phyloP scores from a whole-genome alignment of 2,797 vertebrate genomes.

The Phataginus tricuspis region DNA sequence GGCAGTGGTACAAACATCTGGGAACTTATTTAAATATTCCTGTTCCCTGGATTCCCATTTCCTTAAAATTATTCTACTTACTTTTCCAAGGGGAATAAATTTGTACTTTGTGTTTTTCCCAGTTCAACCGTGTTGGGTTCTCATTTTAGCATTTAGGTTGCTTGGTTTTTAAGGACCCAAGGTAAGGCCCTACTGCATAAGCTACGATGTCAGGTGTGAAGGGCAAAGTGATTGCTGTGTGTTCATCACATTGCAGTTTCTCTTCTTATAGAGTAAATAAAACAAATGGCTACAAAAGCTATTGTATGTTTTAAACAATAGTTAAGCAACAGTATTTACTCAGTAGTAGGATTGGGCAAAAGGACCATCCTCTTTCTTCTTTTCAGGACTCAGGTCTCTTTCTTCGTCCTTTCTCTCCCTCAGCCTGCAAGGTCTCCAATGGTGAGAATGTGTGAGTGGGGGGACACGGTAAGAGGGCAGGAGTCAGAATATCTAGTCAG shows the following conservation, averaged over 20 bases:
- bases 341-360: slow-evolving; percentile 62
- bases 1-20: slow-evolving; percentile 57
- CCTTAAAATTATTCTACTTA: slow-evolving; percentile 64
- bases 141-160: background rate
- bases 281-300: background rate
- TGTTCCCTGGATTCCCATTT: slow-evolving; percentile 59
- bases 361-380: slow-evolving; percentile 25
- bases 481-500: slow-evolving; percentile 29
- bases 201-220: background rate
- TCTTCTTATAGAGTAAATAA: slow-evolving; percentile 35
- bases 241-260: slow-evolving; percentile 29
- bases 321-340: slow-evolving; percentile 60
- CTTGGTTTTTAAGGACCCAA: background rate
- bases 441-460: background rate
- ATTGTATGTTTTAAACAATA: slow-evolving; percentile 26
- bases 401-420: background rate
- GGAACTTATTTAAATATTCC: slow-evolving; percentile 61
- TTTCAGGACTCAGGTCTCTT: slow-evolving; percentile 55
- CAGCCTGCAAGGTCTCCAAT: background rate
- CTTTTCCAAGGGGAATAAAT: slow-evolving; percentile 61
- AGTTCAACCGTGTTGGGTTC: background rate
- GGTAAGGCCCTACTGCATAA: background rate
- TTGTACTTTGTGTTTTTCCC: slow-evolving; percentile 51
- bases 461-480: background rate
- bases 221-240: slow-evolving; percentile 17